Base-by-base conservation (phyloP, 2,797 vertebrate genomes). In the Sebastes oblongus region DNA sequence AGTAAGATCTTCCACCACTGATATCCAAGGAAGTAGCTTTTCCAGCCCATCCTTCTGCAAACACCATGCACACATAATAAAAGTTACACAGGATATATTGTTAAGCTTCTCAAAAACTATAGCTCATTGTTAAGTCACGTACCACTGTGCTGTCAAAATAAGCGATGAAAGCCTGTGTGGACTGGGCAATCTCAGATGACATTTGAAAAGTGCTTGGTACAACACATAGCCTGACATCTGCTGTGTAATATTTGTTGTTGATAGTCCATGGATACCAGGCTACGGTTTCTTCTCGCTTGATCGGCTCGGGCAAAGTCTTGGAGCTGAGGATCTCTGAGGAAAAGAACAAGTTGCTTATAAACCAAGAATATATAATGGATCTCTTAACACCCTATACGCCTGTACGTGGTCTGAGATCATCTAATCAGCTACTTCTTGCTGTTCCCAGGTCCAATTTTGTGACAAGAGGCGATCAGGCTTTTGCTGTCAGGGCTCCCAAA, bases 221-320 rank as follows among this genome's bases (percentile, higher is more conserved):
- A 3, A 97, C 96, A 54, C 98, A 99, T 2, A 99, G 93, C 65
- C 96, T 96, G 72, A 99, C 96, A 34, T 97, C 94, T 4, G 98
- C 98, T 0, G 96, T 98, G 20, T 99, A 99, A 20, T 99, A 99
- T 78, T 99, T 99, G 91, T 99, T 99, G 91, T 98, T 98, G 91
- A 99, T 99, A 7, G 96, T 98, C 98, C 98, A 99, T 46, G 98
- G 98, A 86, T 98, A 99, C 93, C 96, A 97, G 65, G 89, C 90
- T 68, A 98, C 97, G 4, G 89, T 82, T n/a, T 95, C 96, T 1
- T 89, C 92, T 16, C 88, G 86, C 72, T 95, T 90, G 2, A 88
- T 88, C 54, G 96, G 94, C 75, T 95, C 94, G 9, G 96, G 95
- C 27, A 96, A 88, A 66, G 85, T 95, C 56, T 96, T 94, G 59